Percentiles rank a stretch among this genome's conserved stretches.
These are phyloP conservation scores for Sitobion miscanthi DNA, from an alignment of 1,140 invertebrate genomes.

Conservation along the genomic window DNA sequence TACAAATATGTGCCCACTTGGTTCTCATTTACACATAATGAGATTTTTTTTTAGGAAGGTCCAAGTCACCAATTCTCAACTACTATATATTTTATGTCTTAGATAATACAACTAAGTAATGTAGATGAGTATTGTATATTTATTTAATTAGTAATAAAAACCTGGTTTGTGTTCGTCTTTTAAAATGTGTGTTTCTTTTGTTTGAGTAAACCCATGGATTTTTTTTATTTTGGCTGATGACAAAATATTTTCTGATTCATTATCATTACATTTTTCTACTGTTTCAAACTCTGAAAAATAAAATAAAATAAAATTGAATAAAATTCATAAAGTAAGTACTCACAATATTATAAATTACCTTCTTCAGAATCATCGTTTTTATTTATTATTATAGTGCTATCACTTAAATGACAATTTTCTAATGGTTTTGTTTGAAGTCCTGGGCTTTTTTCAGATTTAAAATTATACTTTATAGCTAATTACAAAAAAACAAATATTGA, in stretches of 20 bases:
- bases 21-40: not conserved
- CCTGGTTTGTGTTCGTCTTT: not conserved
- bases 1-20: no score
- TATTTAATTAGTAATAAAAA: not conserved
- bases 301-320: not conserved
- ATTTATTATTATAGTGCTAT: not conserved
- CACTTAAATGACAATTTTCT: not conserved
- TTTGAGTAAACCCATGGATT: not conserved
- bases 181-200: not conserved
- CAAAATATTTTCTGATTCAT: not conserved
- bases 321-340: not conserved
- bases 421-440: not conserved
- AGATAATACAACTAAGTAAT: no score
- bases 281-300: not conserved
- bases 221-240: not conserved
- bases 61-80: no score
- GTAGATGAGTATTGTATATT: not conserved
- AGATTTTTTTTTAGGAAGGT: no score
- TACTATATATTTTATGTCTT: no score
- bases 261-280: not conserved
- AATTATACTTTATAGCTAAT: not conserved
- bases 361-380: not conserved
- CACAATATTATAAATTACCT: not conserved
- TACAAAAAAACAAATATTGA: not conserved
- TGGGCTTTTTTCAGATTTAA: not conserved